These are phyloP conservation scores for Formica exsecta DNA, from an alignment of 1,140 invertebrate genomes.

Conservation along the genomic window DNA sequence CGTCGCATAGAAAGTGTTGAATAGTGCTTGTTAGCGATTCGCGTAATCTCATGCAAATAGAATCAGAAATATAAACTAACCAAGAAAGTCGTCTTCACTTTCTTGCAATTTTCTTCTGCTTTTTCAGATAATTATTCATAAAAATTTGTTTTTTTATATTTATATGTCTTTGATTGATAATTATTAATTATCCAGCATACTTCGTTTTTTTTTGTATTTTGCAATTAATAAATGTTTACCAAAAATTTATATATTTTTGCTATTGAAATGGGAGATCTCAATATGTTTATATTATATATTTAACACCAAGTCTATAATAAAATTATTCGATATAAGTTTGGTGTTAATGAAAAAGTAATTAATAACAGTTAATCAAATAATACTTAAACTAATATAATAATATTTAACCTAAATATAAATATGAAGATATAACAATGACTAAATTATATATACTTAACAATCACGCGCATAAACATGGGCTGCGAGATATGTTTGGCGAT, in stretches of 20 bases:
- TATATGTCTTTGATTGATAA: neutral
- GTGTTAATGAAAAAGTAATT: neutral
- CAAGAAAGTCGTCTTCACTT: neutral
- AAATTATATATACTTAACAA: constrained; percentile 8
- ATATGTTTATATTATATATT: neutral
- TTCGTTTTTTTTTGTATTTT: neutral
- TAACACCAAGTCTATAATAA: neutral
- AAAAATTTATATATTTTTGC: neutral
- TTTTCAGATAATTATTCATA: neutral
- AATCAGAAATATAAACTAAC: constrained; percentile 38
- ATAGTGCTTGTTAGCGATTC: constrained; percentile 66
- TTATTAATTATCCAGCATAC: neutral
- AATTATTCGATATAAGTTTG: neutral
- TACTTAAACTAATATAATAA: neutral
- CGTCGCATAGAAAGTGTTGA: constrained; percentile 10
- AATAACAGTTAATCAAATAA: neutral
- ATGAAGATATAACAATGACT: neutral
- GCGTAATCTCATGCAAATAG: constrained; percentile 62
- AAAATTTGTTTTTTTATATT: neutral
- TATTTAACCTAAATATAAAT: neutral
- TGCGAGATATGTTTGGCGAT: neutral
- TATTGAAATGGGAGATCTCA: neutral
- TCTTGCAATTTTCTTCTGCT: neutral
- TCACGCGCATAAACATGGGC: neutral
- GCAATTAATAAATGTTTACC: neutral